A percentile compares a stretch with the other conserved stretches of the same genome.
Conservation (phyloP, 2,888 invertebrate species). For the Nomada fucata region DNA sequence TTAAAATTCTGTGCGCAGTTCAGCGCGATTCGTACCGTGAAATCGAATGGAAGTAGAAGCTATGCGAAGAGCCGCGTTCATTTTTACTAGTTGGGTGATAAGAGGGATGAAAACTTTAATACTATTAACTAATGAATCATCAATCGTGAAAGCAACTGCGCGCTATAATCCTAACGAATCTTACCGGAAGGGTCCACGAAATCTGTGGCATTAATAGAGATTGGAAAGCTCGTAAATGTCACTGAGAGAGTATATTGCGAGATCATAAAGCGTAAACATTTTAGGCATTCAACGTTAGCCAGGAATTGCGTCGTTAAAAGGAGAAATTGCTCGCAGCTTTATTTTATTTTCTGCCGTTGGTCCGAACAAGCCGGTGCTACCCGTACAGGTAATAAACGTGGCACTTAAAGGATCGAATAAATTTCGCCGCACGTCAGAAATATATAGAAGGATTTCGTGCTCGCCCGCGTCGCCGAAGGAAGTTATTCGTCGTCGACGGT, state of each 20-base stretch:
- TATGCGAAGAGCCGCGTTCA: too few species aligned
- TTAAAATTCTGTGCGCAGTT: too few species aligned
- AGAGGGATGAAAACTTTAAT: too few species aligned
- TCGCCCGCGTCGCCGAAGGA: neutral
- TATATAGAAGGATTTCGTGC: neutral
- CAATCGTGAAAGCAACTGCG: too few species aligned
- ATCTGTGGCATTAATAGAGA: constrained; percentile 33
- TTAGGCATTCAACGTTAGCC: constrained; percentile 57
- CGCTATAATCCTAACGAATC: neutral
- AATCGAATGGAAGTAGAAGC: too few species aligned
- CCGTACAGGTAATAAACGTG: constrained; percentile 60
- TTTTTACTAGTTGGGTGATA: too few species aligned
- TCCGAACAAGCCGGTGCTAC: constrained; percentile 1
- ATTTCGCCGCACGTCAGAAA: constrained; percentile 17
- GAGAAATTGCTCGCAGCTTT: constrained; percentile 44
- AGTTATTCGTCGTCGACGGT: constrained; percentile 36
- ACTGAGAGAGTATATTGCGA: constrained; percentile 15
- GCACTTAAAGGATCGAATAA: constrained; percentile 47
- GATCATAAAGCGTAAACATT: constrained; percentile 51
- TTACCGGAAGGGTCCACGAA: constrained; percentile 7
- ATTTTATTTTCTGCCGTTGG: constrained; percentile 50
- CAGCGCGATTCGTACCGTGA: too few species aligned
- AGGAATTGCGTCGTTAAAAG: constrained; percentile 55
- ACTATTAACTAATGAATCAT: too few species aligned
- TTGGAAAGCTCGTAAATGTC: constrained; percentile 40